Percentiles rank a stretch among this genome's conserved stretches.
Evolutionary conservation across 1,140 invertebrate genomes (phyloP).

Genomic region (Zaprionus camerounensis): DNA sequence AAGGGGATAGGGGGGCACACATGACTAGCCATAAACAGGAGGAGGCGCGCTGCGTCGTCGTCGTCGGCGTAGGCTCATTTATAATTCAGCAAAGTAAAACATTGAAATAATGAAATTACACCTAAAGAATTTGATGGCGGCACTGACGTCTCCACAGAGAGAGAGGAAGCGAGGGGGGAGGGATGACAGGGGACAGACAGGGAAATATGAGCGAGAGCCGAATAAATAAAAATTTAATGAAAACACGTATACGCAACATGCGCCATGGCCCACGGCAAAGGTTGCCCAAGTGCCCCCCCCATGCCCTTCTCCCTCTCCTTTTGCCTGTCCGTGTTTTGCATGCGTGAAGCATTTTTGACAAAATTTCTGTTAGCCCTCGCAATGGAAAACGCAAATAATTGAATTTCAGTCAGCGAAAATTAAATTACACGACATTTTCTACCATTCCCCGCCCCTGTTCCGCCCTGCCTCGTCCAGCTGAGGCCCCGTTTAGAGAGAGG

Average conservation of each 20-base stretch:
- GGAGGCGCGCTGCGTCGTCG: constrained; percentile 40
- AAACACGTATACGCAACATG: constrained; percentile 76
- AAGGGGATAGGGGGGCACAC: constrained; percentile 24
- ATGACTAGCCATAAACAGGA: constrained; percentile 72
- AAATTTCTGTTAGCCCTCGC: constrained; percentile 49
- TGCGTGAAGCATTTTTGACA: constrained; percentile 63
- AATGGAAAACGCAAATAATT: constrained; percentile 69
- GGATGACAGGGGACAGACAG: constrained; percentile 20
- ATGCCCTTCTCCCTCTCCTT: not conserved
- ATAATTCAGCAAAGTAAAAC: constrained; percentile 81
- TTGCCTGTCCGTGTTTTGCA: constrained; percentile 32
- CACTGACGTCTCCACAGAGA: constrained; percentile 17
- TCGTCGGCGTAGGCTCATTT: constrained; percentile 56
- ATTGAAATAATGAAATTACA: constrained; percentile 82
- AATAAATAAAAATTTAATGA: constrained; percentile 81
- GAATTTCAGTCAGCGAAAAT: constrained; percentile 73
- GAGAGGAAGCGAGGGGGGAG: not conserved
- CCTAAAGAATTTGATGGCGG: constrained; percentile 69
- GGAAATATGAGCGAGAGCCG: constrained; percentile 62
- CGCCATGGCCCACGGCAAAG: constrained; percentile 14
- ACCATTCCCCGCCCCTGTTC: not conserved
- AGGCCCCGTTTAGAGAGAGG: constrained; percentile 9
- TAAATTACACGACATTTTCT: constrained; percentile 57
- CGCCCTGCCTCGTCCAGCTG: constrained; percentile 5
- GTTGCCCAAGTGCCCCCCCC: not conserved